These are phyloP conservation scores for Cryptus armator DNA, from an alignment of 2,888 invertebrate species.

Conservation along the genomic window DNA sequence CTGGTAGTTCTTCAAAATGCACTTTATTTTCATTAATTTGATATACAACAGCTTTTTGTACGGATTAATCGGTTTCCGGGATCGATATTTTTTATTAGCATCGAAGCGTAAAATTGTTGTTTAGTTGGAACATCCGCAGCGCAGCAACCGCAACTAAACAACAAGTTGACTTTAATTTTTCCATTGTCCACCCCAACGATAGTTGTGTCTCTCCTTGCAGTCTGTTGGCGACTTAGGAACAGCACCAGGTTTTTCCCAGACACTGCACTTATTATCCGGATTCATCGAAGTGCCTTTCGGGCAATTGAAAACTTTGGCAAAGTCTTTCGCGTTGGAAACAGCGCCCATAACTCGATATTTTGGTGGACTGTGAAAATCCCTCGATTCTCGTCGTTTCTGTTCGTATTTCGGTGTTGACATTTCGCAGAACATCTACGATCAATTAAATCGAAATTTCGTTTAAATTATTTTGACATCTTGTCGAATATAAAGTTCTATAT, in stretches of 20 bases:
- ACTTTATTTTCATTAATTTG: no score
- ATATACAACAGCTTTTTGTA: background rate
- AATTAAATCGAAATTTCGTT: background rate
- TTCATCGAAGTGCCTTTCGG: conserved; percentile 63
- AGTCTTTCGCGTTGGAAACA: conserved; percentile 62
- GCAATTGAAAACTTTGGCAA: conserved; percentile 61
- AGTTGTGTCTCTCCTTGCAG: background rate
- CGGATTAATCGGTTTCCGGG: background rate
- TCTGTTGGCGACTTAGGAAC: background rate
- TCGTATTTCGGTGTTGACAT: conserved; percentile 11
- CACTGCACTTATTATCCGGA: conserved; percentile 61
- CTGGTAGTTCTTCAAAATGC: no score
- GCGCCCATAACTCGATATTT: conserved; percentile 56
- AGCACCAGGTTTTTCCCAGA: conserved; percentile 52
- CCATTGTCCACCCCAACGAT: conserved; percentile 1
- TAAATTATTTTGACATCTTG: background rate
- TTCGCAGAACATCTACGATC: conserved; percentile 58
- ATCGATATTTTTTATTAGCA: background rate
- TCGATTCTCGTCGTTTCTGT: background rate
- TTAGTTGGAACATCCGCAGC: background rate
- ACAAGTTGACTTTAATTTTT: background rate
- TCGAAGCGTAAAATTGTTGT: background rate
- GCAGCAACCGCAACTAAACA: background rate
- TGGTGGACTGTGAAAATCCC: conserved; percentile 54
- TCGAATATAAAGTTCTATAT: background rate